Evolutionary conservation across 2,888 invertebrate species (phyloP), one percentile per base, ranked within the genome.

Genomic region (Mellilla xanthometata): DNA sequence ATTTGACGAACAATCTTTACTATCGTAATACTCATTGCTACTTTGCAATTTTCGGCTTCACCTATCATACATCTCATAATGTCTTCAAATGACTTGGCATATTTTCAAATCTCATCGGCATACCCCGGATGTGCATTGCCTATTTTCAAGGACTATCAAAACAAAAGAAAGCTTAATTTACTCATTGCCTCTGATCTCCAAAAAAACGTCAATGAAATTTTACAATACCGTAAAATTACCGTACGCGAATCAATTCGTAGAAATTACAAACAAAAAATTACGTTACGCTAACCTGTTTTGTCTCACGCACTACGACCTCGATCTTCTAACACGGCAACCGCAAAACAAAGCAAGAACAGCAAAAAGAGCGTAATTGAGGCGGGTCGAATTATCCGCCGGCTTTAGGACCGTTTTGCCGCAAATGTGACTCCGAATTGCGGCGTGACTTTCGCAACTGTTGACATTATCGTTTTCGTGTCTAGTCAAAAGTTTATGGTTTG

Each of bases 381-480:
- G 60, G 60, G 56, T 58, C 60, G 59, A 72, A 75, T 74, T 76
- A 73, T 68, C 65, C 61, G 63, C 52, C 62, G 65, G 65, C 76
- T 70, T 76, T 80, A 67, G 67, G 65, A n/a, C 63, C 63, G 73
- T 73, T 80, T 76, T 73, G 66, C 60, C 59, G 58, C 72, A 62
- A 80, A 75, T 81, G 78, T 79, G 77, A 72, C 73, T 81, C 68
- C 63, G 70, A 66, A 68, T 66, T 62, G 64, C 66, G 65, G 78
- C 84, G 85, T 84, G 85, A 83, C 83, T 87, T 79, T 83, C 68
- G 84, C 72, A 87, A 87, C 75, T 61, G 67, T 72, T 73, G 76
- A 78, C 81, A 79, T 79, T 81, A 79, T 75, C 65, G 73, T 74
- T 74, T 79, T 81, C 81, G 82, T 83, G 83, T 79, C 78, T 76